Conservation (phyloP, 2,888 invertebrate genomes). For the Eristalis intricaria region DNA sequence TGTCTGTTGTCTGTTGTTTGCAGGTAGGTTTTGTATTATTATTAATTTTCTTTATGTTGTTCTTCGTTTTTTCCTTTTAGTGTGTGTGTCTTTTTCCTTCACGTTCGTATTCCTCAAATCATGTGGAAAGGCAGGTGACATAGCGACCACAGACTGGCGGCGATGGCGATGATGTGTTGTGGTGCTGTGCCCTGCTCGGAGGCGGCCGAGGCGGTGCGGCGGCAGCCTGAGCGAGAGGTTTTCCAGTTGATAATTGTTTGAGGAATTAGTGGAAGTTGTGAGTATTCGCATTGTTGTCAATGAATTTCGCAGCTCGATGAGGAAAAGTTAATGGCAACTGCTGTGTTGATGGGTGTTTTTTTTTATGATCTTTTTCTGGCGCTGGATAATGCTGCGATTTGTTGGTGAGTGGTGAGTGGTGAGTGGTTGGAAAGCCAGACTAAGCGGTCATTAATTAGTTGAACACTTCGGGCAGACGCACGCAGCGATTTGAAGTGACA, state of each 20-base stretch:
- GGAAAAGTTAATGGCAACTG: constrained; percentile 11
- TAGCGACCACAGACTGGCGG: background rate
- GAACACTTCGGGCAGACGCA: background rate
- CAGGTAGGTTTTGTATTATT: constrained; percentile 59
- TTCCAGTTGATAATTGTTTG: background rate
- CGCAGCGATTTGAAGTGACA: background rate
- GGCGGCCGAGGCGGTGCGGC: background rate
- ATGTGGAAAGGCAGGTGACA: constrained; percentile 50
- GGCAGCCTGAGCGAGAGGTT: background rate
- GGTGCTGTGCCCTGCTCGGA: background rate
- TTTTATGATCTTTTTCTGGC: background rate
- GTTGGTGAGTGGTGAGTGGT: background rate
- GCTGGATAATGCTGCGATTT: background rate
- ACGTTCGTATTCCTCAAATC: constrained; percentile 50
- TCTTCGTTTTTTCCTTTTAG: constrained; percentile 13
- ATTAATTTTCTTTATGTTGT: constrained; percentile 42
- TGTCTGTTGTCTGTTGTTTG: constrained; percentile 49
- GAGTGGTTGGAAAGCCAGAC: background rate
- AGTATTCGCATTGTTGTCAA: constrained; percentile 29
- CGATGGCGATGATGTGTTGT: background rate
- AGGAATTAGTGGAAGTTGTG: background rate
- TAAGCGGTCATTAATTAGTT: background rate
- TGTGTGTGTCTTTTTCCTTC: background rate
- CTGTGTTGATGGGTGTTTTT: background rate
- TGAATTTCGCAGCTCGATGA: constrained; percentile 25